Percentiles rank a stretch among this genome's conserved stretches.
Evolutionary conservation across 2,113 vertebrate species (phyloP).

Genomic region (Vidua macroura): DNA sequence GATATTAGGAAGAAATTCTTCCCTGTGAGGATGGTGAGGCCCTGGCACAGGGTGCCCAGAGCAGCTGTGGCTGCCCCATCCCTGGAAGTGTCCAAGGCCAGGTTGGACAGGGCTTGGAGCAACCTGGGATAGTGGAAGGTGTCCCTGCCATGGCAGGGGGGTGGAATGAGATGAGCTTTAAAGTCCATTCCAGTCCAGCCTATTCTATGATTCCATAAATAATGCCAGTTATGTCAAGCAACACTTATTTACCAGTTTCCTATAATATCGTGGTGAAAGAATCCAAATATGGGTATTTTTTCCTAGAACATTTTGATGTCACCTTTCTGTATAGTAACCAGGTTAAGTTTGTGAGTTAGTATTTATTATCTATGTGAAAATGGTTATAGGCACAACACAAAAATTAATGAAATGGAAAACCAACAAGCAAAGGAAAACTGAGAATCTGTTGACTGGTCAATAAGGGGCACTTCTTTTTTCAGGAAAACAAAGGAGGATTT

Average conservation of each 20-base stretch:
- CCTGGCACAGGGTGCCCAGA: accelerated
- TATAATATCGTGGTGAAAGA: accelerated
- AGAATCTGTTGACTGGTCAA: neutral
- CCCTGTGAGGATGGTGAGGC: accelerated
- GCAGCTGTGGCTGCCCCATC: accelerated
- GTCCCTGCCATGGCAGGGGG: neutral
- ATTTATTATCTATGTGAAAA: neutral
- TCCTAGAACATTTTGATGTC: neutral
- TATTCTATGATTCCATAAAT: neutral
- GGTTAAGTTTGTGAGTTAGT: neutral
- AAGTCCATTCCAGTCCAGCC: accelerated
- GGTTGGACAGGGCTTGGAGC: accelerated
- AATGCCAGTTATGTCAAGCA: neutral
- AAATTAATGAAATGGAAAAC: neutral
- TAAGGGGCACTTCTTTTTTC: neutral
- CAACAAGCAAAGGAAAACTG: neutral
- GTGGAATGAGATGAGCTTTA: too few species aligned
- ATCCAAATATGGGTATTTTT: neutral
- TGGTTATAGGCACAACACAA: neutral
- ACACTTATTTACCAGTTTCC: neutral
- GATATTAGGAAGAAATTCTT: neutral
- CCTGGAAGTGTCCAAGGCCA: accelerated
- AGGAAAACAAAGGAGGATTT: neutral
- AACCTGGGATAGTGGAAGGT: accelerated
- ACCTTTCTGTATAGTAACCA: neutral